Evolutionary conservation across 2,113 vertebrate species (phyloP), one percentile per base, ranked within the genome.

Genomic region (Morone chrysops): DNA sequence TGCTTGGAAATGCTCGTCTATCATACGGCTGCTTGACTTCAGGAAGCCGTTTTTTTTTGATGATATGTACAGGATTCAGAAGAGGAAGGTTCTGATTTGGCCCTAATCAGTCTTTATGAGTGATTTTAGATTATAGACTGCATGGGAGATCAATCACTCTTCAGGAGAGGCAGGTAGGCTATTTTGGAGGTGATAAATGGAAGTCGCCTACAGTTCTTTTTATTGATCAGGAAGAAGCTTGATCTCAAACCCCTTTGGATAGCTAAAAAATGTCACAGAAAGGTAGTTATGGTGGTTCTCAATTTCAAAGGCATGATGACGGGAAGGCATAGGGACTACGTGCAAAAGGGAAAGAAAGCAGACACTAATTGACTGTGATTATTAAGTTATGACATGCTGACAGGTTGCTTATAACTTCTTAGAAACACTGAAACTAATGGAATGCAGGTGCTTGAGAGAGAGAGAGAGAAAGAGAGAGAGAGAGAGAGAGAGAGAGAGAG

Each of bases 321-420:
- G 41, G 13, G 45, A 41, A 53, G 40, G 25, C 12, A 51, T n/a
- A 31, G 38, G 40, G 9, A 60, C 36, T 47, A 6, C 16, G 12
- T 61, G 45, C 91, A 94, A 95, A 96, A 96, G 95, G 92, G 94
- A 80, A 51, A 92, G 40, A 72, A 47, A 11, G 83, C 89, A 89
- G 92, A 79, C 59, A 47, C 94, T 97, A 96, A 97, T 96, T 96
- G 96, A 96, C 95, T 96, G 96, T 96, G 96, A 97, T 97, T 96
- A 96, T 96, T 96, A 97, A 97, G 96, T 96, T 96, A 95, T 97
- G 96, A 95, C 95, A 96, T 94, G 90, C 95, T 95, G 96, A 96
- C 96, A 96, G 71, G 93, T 94, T 93, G 92, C 93, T 96, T 95
- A 96, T 96, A 96, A 4, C 93, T 91, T 95, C 94, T 96, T 89